Evolutionary conservation across 2,797 vertebrate genomes (phyloP).

Genomic region (Myotis vivesi): DNA sequence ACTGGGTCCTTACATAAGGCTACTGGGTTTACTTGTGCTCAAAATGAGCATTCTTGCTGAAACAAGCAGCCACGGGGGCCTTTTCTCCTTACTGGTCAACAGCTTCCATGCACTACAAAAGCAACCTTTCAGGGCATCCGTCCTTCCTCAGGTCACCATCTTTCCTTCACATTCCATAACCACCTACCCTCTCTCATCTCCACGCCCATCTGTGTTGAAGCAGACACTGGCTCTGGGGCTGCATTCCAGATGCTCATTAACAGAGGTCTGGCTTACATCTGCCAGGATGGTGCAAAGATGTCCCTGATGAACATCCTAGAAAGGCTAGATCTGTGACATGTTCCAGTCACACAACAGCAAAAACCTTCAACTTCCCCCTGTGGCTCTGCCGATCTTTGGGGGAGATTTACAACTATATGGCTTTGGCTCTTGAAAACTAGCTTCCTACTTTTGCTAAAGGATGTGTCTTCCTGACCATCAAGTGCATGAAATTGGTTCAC

Average conservation of each 20-base stretch:
- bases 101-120: neutral
- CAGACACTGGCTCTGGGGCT: neutral
- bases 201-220: constrained; percentile 11
- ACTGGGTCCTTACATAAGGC: neutral
- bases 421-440: neutral
- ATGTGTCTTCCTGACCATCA: neutral
- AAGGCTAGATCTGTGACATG: neutral
- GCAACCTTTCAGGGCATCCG: neutral
- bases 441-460: neutral
- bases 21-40: neutral
- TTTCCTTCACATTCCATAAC: neutral
- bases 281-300: constrained; percentile 44
- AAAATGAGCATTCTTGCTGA: neutral
- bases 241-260: constrained; percentile 16
- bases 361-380: neutral
- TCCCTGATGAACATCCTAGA: neutral
- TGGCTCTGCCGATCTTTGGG: neutral
- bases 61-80: neutral
- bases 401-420: neutral
- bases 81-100: neutral
- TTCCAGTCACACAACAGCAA: constrained; percentile 20
- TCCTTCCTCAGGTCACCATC: neutral
- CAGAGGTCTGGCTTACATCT: neutral
- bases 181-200: constrained; percentile 16
- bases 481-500: neutral